Evolutionary conservation across 2,113 vertebrate species (phyloP).

Genomic region (Camelus dromedarius): DNA sequence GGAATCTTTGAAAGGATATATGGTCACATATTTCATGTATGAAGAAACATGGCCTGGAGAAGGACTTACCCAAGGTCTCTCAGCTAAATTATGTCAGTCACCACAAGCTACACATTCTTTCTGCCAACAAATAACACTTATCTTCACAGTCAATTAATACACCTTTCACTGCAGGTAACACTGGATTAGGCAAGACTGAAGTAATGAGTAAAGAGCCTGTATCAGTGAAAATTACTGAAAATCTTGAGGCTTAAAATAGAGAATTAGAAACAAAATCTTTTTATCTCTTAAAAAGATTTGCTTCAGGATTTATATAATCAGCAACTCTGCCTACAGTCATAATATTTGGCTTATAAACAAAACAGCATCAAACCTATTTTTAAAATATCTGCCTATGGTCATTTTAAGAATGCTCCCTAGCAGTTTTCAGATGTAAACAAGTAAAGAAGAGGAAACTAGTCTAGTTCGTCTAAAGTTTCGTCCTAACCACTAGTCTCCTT

Average conservation of each 20-base stretch:
- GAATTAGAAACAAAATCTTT: neutral
- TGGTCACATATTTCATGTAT: neutral
- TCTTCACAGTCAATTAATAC: neutral
- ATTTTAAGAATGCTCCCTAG: slow-evolving; percentile 43
- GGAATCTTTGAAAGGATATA: neutral
- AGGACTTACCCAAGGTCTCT: neutral
- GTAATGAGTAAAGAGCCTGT: neutral
- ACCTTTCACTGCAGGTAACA: neutral
- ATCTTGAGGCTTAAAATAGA: slow-evolving; percentile 6
- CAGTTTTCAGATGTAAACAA: neutral
- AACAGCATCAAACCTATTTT: neutral
- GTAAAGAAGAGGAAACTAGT: neutral
- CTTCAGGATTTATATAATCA: slow-evolving; percentile 26
- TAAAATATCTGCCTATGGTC: neutral
- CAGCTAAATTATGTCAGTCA: neutral
- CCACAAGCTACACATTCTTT: neutral
- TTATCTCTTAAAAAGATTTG: slow-evolving; percentile 37
- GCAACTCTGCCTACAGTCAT: neutral
- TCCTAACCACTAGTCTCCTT: neutral
- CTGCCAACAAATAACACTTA: neutral
- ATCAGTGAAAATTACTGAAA: slow-evolving; percentile 25
- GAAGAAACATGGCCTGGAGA: neutral
- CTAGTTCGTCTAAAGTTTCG: neutral
- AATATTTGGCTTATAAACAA: slow-evolving; percentile 40
- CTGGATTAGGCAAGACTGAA: neutral